Evolutionary conservation across 1,140 invertebrate genomes (phyloP), one percentile per base, ranked within the genome.

Genomic region (Drosophila subpulchrella): DNA sequence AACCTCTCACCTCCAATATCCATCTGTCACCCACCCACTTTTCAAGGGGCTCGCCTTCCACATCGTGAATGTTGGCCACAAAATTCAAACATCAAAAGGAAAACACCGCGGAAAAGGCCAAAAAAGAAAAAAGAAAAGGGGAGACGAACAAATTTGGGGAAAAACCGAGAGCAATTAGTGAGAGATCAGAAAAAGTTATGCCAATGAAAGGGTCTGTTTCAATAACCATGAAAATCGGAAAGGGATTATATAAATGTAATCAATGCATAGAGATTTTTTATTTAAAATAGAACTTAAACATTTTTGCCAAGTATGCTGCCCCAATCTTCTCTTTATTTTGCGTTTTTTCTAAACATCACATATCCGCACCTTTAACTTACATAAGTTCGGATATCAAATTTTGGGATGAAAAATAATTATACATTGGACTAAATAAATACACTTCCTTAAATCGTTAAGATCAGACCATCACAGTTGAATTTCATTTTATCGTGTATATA

Each of bases 11-110:
- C 15, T 36, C 41, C 41, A 6, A 15, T 17, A 6, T 42, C 2
- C 41, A 7, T 3, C 3, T 10, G 1, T 0, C 42, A 10, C 38
- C 72, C 55, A 34, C 38, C 50, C 48, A 61, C 60, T 48, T 66
- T 59, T 60, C 24, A 78, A 74, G 61, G 60, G 77, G 77, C 8
- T 46, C 41, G 15, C 41, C 53, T 75, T 34, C 67, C 61, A 66
- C 78, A 36, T 46, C 73, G 48, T 51, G 62, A 55, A 54, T 41
- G 42, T 68, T 68, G 62, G 50, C 63, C 73, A 41, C 73, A 76
- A 41, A 88, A 71, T 75, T 78, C 51, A 48, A 47, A 78, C 74
- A 72, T 71, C 54, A 77, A 82, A 67, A 50, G 65, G 30, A 70
- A 53, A 39, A 54, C 56, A 24, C 12, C 38, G 51, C 17, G 15